Conservation (phyloP, 2,797 vertebrate species). For the Staurois parvus region DNA sequence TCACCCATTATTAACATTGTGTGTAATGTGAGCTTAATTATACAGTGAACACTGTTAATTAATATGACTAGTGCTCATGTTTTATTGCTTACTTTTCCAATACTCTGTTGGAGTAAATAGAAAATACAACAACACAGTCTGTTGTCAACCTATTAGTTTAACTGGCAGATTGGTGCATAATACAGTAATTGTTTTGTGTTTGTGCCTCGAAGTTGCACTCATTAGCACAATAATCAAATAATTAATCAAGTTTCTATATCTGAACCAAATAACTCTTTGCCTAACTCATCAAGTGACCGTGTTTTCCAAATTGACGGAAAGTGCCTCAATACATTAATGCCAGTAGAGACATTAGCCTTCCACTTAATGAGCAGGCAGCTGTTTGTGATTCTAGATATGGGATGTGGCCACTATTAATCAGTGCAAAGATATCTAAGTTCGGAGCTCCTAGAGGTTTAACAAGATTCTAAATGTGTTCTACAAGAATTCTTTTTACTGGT, state of each 20-base stretch:
- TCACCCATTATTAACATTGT: background rate
- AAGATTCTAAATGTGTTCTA: constrained; percentile 7
- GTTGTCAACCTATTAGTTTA: constrained; percentile 10
- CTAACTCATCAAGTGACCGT: constrained; percentile 29
- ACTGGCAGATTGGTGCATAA: background rate
- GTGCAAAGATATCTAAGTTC: constrained; percentile 12
- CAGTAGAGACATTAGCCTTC: constrained; percentile 18
- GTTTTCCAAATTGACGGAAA: constrained; percentile 21
- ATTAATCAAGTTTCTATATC: constrained; percentile 40
- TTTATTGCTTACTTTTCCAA: constrained; percentile 5
- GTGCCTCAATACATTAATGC: constrained; percentile 41
- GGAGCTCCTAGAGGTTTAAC: constrained; percentile 8
- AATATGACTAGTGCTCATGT: background rate
- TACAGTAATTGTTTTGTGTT: constrained; percentile 32
- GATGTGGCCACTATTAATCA: constrained; percentile 46
- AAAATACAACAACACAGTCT: background rate
- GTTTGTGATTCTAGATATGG: constrained; percentile 46
- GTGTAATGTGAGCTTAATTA: background rate
- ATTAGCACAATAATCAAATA: constrained; percentile 34
- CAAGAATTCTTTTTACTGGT: constrained; percentile 14
- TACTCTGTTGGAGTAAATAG: constrained; percentile 1
- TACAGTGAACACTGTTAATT: background rate
- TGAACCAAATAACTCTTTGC: constrained; percentile 30
- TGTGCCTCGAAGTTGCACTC: background rate
- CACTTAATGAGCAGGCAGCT: constrained; percentile 18